These are phyloP conservation scores for Poeciliopsis paucimaculata DNA, from an alignment of 2,797 vertebrate species.

Conservation along the genomic window DNA sequence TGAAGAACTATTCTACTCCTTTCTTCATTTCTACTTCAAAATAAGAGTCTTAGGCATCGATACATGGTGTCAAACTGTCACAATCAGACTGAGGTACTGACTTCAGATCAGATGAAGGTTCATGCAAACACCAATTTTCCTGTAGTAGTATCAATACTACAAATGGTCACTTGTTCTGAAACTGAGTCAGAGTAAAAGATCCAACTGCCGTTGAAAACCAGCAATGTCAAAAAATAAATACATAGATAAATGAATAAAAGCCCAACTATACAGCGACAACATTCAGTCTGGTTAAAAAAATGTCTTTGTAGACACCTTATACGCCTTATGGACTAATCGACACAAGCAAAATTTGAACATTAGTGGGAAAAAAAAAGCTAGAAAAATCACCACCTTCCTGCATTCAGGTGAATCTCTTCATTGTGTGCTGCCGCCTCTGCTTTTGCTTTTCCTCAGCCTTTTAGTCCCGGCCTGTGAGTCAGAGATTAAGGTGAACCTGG, in stretches of 20 bases:
- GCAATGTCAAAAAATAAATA: no score
- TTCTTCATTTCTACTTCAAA: background rate
- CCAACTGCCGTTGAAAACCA: background rate
- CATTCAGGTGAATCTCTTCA: background rate
- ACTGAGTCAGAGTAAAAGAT: background rate
- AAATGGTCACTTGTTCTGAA: background rate
- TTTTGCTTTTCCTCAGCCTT: background rate
- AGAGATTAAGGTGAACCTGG: conserved; percentile 21
- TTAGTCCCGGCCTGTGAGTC: conserved; percentile 15
- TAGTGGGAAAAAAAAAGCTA: background rate
- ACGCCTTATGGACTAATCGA: background rate
- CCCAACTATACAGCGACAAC: background rate
- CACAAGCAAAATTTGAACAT: background rate
- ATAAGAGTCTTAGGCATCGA: background rate
- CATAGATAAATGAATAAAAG: background rate
- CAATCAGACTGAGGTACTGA: background rate
- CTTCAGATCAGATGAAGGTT: background rate
- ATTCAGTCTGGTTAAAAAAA: background rate
- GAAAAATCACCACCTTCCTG: background rate
- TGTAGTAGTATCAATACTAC: background rate
- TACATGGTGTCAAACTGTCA: background rate
- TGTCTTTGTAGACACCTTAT: background rate
- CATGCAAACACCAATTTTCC: background rate
- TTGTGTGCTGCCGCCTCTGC: background rate
- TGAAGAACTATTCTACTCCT: background rate